These are phyloP conservation scores for Channallabes apus DNA, from an alignment of 2,797 vertebrate species.

Conservation along the genomic window DNA sequence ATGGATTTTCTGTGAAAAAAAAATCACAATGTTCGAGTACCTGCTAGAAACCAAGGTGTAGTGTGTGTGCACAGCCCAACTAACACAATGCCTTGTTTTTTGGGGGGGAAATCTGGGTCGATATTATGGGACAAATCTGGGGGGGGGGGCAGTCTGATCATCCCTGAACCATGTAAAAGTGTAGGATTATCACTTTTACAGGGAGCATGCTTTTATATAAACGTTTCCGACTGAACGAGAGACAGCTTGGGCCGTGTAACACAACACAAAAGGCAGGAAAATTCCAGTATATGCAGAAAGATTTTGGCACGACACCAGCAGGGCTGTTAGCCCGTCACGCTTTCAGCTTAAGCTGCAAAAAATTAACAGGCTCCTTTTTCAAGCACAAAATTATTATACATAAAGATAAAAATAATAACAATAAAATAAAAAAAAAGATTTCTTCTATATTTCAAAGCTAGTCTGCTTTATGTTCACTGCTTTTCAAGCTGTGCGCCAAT, in stretches of 20 bases:
- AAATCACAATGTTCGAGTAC: neutral
- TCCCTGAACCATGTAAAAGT: neutral
- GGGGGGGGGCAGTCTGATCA: too few species aligned
- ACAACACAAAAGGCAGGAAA: neutral
- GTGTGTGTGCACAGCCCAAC: neutral
- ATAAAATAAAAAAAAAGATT: neutral
- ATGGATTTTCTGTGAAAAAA: too few species aligned
- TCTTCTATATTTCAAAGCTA: neutral
- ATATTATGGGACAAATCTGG: neutral
- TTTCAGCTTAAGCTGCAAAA: slow-evolving; percentile 3
- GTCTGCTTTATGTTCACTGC: neutral
- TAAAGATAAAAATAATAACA: neutral
- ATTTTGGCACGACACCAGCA: neutral
- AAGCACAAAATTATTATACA: neutral
- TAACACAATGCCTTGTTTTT: neutral
- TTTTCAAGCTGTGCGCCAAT: neutral
- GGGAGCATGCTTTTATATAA: neutral
- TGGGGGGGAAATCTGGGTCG: too few species aligned
- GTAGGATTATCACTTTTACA: too few species aligned
- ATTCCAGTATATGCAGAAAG: neutral
- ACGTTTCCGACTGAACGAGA: neutral
- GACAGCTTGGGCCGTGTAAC: neutral
- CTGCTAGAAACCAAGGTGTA: too few species aligned
- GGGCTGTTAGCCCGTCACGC: neutral
- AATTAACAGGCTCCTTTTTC: neutral